Base-by-base conservation (phyloP, 1,140 invertebrate species). In the Bradysia coprophila region DNA sequence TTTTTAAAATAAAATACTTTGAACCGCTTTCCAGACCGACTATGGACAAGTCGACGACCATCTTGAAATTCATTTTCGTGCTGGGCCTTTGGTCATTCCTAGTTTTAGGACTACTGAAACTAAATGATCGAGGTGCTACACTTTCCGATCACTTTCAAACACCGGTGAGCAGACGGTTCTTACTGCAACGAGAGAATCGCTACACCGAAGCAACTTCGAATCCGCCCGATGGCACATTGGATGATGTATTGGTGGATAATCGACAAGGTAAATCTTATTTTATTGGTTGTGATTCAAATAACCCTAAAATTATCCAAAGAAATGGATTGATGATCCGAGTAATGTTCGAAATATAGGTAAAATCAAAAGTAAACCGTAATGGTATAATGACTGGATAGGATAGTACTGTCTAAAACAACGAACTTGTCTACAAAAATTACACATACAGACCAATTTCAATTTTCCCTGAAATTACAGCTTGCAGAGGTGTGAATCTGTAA, bases 271-370 rank as follows among this genome's bases (percentile, higher is more conserved):
- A 46, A 45, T 46, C 9, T 31, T 31, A 31, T 31, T 31, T 31
- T 31, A 31, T 31, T 31, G 8, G n/a, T 31, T 9, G n/a, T 31
- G 8, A n/a, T 8, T 31, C 21, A 18, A 3, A 23, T 6, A 38
- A 13, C 23, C 10, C 23, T 38, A 16, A 11, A 24, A 38, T 38
- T 21, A 13, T n/a, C 22, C 13, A 8, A 19, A 43, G 42, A 16
- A 13, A 58, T 60, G 54, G 57, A 60, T n/a, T 13, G 85, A 90
- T 50, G 76, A 81, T 11, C 72, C n/a, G n/a, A n/a, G n/a, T n/a
- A n/a, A n/a, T n/a, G n/a, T n/a, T n/a, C n/a, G n/a, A n/a, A n/a
- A n/a, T n/a, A n/a, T n/a, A n/a, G n/a, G n/a, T n/a, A n/a, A n/a
- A n/a, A n/a, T n/a, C n/a, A n/a, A n/a, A n/a, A n/a, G n/a, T n/a